Evolutionary conservation across 2,888 invertebrate species (phyloP), one percentile per base, ranked within the genome.

Genomic region (Nyleta sp.): DNA sequence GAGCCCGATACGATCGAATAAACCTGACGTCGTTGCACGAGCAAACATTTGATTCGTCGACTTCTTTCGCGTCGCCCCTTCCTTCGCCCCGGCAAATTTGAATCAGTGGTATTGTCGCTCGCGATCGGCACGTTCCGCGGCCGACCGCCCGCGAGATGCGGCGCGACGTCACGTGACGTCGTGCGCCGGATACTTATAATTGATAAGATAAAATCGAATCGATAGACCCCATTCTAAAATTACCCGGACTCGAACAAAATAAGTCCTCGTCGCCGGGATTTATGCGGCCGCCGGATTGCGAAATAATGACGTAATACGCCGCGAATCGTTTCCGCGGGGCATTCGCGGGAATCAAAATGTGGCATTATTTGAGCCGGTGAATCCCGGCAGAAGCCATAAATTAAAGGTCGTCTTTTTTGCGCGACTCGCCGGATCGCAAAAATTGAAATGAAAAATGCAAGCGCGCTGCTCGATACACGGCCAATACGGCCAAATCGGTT

Each of bases 131-230:
- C n/a, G n/a, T n/a, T n/a, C n/a, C n/a, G n/a, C n/a, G n/a, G n/a
- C n/a, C n/a, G n/a, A n/a, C n/a, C n/a, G n/a, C n/a, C n/a, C n/a
- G n/a, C n/a, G n/a, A n/a, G n/a, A n/a, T n/a, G 46, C 18, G 18
- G 24, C 24, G 11, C 22, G 15, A 28, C 11, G 48, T 18, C 7
- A 42, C 57, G 44, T 57, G 33, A 59, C 73, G 24, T 59, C 38
- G 52, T 40, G 20, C 18, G 28, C 52, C 40, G 57, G 55, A 57
- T 64, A 46, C 55, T 64, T 64, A 64, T 72, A 72, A 72, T 72
- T 72, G 72, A 64, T 55, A 53, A 72, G 64, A 64, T 33, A 50
- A 62, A 64, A 55, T 64, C 55, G 6, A 64, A 55, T 72, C 72
- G 72, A 72, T 62, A 71, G 35, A 60, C 53, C 60, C 52, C 33